Conservation (phyloP, 2,888 invertebrate species). For the Toxonevra muliebris region DNA sequence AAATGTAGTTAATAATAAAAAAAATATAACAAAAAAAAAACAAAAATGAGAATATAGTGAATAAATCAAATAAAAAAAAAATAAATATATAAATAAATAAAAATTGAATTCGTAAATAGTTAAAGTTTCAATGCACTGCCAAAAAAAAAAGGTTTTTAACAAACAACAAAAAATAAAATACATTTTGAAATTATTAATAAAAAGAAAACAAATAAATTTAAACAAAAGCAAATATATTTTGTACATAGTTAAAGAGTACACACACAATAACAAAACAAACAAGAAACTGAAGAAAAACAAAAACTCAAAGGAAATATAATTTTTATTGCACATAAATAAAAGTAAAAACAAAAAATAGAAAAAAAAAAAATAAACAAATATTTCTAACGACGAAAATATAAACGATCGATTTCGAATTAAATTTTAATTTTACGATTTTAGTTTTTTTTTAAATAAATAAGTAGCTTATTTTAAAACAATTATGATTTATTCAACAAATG, state of each 20-base stretch:
- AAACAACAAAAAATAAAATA: constrained; percentile 34
- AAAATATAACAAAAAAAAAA: not conserved
- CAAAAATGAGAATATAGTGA: not conserved
- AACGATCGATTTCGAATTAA: constrained; percentile 20
- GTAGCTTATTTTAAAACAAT: not conserved
- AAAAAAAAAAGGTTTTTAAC: constrained; percentile 48
- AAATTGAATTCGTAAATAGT: constrained; percentile 18
- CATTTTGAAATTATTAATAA: constrained; percentile 26
- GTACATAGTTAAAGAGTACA: constrained; percentile 23
- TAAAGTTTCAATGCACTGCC: constrained; percentile 60
- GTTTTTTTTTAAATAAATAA: constrained; percentile 9
- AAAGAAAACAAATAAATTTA: constrained; percentile 16
- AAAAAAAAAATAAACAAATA: not conserved
- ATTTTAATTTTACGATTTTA: not conserved
- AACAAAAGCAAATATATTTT: not conserved
- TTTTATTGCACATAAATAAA: constrained; percentile 24
- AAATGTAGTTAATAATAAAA: not conserved
- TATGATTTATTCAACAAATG: not conserved
- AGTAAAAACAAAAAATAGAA: constrained; percentile 5
- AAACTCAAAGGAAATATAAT: constrained; percentile 26
- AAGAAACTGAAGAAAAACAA: constrained; percentile 38
- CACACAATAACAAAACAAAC: constrained; percentile 20
- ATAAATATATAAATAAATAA: constrained; percentile 29
- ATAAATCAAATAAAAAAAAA: not conserved
- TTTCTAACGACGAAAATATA: not conserved